Evolutionary conservation across 23 tunicate species (phyloP).

Genomic region (Phallusia fumigata): DNA sequence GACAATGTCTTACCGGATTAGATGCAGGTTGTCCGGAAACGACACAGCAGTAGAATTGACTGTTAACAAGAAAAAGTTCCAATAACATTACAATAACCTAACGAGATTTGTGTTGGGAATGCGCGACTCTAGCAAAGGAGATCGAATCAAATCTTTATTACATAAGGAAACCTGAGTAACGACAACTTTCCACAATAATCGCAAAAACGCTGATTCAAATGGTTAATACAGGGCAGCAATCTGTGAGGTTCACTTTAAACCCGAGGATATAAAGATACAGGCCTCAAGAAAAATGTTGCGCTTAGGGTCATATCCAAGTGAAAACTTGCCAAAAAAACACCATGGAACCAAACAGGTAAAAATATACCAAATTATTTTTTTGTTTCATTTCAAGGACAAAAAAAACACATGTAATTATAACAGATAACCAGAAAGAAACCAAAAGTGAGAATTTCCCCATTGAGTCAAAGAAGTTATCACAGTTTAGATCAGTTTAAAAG

Average conservation of each 20-base stretch:
- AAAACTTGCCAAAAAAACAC: background rate
- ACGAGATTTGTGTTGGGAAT: background rate
- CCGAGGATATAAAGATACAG: background rate
- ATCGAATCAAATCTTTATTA: background rate
- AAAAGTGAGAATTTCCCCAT: background rate
- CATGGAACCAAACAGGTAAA: too few relatives aligned
- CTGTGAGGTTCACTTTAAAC: background rate
- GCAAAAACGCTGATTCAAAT: background rate
- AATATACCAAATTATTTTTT: too few relatives aligned
- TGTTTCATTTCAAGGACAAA: too few relatives aligned
- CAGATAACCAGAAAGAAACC: background rate
- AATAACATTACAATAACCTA: background rate
- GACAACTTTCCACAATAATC: background rate
- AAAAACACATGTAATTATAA: background rate
- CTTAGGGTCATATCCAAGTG: background rate
- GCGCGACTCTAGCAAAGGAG: background rate
- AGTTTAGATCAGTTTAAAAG: background rate
- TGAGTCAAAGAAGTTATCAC: background rate
- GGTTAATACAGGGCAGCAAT: background rate
- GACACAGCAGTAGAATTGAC: too few relatives aligned
- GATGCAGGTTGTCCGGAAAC: too few relatives aligned
- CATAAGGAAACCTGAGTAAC: background rate
- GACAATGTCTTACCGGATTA: too few relatives aligned
- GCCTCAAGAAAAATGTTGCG: background rate
- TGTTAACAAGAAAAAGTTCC: background rate